phyloP scores from a whole-genome alignment of 1,140 invertebrate species.

The Lepidotrigona ventralis region DNA sequence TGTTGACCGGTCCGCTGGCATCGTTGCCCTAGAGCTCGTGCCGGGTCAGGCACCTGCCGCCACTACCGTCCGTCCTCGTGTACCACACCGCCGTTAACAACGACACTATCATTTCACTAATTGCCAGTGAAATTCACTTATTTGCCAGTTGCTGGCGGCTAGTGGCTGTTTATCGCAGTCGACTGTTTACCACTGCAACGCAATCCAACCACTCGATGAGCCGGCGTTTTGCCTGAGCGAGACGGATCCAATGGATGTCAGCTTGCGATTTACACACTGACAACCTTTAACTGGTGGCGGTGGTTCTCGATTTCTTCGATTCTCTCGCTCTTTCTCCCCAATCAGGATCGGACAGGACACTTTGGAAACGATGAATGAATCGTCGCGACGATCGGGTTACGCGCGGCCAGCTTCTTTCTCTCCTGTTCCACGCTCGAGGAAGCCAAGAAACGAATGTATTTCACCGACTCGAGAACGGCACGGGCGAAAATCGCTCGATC shows the following conservation, averaged over 20 bases:
- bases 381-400: no score
- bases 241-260: not conserved
- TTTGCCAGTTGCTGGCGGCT: conserved; percentile 5
- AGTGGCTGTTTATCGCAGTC: conserved; percentile 11
- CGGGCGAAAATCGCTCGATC: no score
- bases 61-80: conserved; percentile 26
- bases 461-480: not conserved
- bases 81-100: not conserved
- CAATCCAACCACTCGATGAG: conserved; percentile 34
- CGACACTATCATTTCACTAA: conserved; percentile 38
- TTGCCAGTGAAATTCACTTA: conserved; percentile 5
- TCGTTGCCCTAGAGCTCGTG: conserved; percentile 16
- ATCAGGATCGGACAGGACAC: not conserved
- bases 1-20: conserved; percentile 13
- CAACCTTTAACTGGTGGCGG: not conserved
- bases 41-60: conserved; percentile 25
- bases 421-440: no score
- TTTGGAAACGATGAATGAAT: not conserved
- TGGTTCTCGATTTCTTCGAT: no score
- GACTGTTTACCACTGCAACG: conserved; percentile 27
- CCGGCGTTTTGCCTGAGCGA: conserved; percentile 31
- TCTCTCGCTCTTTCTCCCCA: not conserved
- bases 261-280: conserved; percentile 45
- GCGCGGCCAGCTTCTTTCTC: not conserved
- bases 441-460: not conserved